Base-by-base conservation (phyloP, 1,140 invertebrate species). In the Thalassaphorura encarpata region DNA sequence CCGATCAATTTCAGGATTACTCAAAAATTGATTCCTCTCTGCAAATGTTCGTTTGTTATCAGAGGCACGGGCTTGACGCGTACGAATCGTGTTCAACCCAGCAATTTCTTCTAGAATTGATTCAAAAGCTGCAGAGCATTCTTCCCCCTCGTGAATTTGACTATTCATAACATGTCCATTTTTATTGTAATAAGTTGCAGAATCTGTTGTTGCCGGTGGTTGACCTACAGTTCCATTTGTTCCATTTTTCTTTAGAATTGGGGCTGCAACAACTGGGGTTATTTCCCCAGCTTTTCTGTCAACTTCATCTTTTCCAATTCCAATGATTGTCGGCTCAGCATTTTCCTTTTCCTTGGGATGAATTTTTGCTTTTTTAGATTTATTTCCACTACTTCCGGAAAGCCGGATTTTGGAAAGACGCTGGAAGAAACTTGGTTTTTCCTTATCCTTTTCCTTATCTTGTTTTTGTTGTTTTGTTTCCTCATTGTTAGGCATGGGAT, bases 91-190 rank as follows among this genome's bases (percentile, higher is more conserved):
- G 24, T 65, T 60, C 6, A 65, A 40, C 15, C 63, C 63, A 18
- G 63, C 63, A 36, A 65, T 65, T 54, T 65, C 63, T 28, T 65
- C 60, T 3, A 65, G 41, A 50, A 65, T 62, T 36, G 53, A 60
- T 23, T 62, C 63, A 60, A 65, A 65, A 4, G 63, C 60, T 48
- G 56, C 56, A 16, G 56, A 42, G 15, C 41, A 36, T 39, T 54
- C 60, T 13, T 47, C 46, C 1, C 48, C n/a, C 27, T 36, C 45
- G 40, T 31, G 53, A 40, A 15, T 40, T 52, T 46, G 59, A 29
- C 49, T 53, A 33, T 58, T 58, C 27, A 53, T 33, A 31, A 8
- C n/a, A 47, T 4, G 21, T 11, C 45, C 26, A 52, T 48, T 50
- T 47, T 15, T 6, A 15, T 49, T 50, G 43, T 1, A n/a, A n/a